Base-by-base conservation (phyloP, 2,113 vertebrate genomes). In the Vulpes lagopus region DNA sequence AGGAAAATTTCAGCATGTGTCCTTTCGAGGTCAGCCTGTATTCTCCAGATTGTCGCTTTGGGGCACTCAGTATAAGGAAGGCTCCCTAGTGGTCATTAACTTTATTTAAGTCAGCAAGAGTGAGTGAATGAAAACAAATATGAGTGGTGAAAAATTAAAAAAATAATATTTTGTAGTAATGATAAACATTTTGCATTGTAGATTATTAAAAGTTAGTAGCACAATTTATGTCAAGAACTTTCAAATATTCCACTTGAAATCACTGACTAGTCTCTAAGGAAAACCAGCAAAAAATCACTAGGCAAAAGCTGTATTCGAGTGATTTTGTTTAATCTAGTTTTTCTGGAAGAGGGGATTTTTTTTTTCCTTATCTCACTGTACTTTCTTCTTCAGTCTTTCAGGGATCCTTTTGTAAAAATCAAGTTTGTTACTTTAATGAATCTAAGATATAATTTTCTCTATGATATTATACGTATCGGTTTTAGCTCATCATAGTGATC, bases 11-110 rank as follows among this genome's bases (percentile, higher is more conserved):
- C n/a, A 6, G 81, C 91, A 94, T 30, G 27, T 12, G 49, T 87
- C 94, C n/a, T 35, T 71, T 94, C 69, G 84, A 89, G 38, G n/a
- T 79, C 82, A 96, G 79, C 12, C 51, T 35, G 7, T 43, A 84
- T 59, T 71, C 76, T 96, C 69, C 59, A 80, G 35, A 76, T 59
- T 25, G 55, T 93, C 14, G n/a, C 23, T 67, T 51, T 25, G 73
- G 59, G 30, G 3, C 3, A 27, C 43, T 89, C 67, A 65, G 4
- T 17, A 73, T 25, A 25, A 43, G 12, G 25, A 86, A 79, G 15
- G 49, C 65, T 81, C 57, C 62, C 38, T 12, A 38, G 10, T 60
- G 19, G 17, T 51, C 27, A 51, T 12, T 55, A 85, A 60, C 23
- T 32, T 89, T 53, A 53, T 83, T 95, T 79, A 86, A 79, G 51